phyloP scores from a whole-genome alignment of 2,888 invertebrate genomes.

The Autographa gamma region DNA sequence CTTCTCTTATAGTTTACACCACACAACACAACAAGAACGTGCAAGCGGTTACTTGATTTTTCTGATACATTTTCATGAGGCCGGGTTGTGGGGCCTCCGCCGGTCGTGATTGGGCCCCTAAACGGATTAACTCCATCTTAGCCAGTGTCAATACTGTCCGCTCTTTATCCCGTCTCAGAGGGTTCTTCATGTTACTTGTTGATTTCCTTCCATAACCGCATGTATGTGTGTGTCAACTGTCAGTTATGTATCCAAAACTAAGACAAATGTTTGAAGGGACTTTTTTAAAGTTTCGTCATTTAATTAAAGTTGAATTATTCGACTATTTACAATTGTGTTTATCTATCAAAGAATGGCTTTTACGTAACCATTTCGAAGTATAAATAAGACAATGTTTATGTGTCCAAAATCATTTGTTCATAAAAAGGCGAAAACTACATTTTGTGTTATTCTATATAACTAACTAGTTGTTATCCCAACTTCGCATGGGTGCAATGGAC shows the following conservation, averaged over 20 bases:
- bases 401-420: too few relatives aligned
- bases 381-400: constrained; percentile 22
- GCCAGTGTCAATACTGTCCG: constrained; percentile 55
- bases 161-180: constrained; percentile 36
- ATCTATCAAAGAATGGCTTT: constrained; percentile 9
- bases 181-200: constrained; percentile 48
- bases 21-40: constrained; percentile 67
- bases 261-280: too few relatives aligned
- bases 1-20: constrained; percentile 64
- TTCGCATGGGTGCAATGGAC: too few relatives aligned
- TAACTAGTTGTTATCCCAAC: too few relatives aligned
- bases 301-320: neutral
- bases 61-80: constrained; percentile 89
- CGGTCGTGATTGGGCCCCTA: constrained; percentile 75
- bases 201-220: constrained; percentile 37
- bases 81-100: constrained; percentile 65
- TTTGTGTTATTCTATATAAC: too few relatives aligned
- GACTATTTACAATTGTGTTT: constrained; percentile 22
- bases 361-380: constrained; percentile 13
- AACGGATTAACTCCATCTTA: constrained; percentile 77
- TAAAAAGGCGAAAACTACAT: too few relatives aligned
- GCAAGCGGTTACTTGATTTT: constrained; percentile 83
- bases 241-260: too few relatives aligned
- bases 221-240: neutral
- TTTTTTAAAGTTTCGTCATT: neutral